Percentiles rank a stretch among this genome's conserved stretches.
phyloP scores from a whole-genome alignment of 2,113 vertebrate species.

The Motacilla alba region DNA sequence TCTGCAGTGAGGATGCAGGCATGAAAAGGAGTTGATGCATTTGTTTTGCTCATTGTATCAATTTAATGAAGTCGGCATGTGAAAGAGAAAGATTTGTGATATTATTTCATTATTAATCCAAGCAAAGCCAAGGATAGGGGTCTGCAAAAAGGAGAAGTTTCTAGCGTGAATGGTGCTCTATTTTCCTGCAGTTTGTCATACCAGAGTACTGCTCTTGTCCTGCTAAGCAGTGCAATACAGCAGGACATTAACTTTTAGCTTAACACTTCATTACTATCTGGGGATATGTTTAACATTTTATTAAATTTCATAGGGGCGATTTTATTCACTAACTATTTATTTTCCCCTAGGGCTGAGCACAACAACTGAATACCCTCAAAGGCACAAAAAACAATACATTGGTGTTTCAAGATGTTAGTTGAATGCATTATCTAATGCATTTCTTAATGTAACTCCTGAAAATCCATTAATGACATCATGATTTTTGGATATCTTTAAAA shows the following conservation, averaged over 20 bases:
- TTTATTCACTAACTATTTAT: conserved; percentile 26
- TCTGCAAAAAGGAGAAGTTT: background rate
- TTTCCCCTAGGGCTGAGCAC: background rate
- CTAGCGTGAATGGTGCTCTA: background rate
- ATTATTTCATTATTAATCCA: background rate
- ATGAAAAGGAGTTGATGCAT: background rate
- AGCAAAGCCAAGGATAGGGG: background rate
- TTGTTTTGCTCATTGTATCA: background rate
- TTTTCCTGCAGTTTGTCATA: background rate
- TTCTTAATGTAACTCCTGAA: background rate
- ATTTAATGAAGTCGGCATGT: background rate
- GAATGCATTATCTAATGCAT: background rate
- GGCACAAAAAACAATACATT: background rate
- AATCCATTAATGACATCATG: background rate
- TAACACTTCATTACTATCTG: background rate
- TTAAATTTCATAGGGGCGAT: background rate
- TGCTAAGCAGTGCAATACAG: background rate
- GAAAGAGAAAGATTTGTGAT: background rate
- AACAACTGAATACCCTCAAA: background rate
- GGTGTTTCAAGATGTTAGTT: background rate
- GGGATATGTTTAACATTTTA: conserved; percentile 27
- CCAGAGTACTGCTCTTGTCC: background rate
- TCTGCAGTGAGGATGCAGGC: background rate
- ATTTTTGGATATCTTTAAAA: background rate
- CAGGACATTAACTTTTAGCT: conserved; percentile 22